Conservation (phyloP, 2,797 vertebrate species). For the Clamator glandarius region DNA sequence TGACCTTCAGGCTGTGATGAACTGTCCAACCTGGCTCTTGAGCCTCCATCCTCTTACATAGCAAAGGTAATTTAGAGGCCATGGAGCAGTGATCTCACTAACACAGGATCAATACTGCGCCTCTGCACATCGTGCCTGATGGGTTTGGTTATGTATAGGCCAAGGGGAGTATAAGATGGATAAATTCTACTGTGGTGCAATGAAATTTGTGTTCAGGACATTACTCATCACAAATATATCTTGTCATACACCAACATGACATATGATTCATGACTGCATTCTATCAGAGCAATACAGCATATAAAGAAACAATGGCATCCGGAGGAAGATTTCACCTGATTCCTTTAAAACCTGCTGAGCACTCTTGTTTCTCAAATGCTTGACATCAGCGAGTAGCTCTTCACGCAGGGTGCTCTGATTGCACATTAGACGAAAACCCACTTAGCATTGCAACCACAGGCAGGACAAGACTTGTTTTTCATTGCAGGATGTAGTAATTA, state of each 20-base stretch:
- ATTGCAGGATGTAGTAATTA: background rate
- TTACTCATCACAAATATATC: background rate
- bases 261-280: background rate
- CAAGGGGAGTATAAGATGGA: background rate
- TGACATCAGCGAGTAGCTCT: background rate
- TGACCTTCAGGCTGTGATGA: background rate
- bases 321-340: background rate
- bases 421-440: background rate
- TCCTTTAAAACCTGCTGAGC: background rate
- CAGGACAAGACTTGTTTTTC: background rate
- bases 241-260: background rate
- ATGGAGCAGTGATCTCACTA: background rate
- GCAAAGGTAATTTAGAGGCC: background rate
- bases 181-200: background rate
- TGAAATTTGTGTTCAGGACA: background rate
- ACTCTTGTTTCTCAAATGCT: background rate
- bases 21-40: background rate
- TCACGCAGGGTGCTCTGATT: background rate
- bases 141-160: background rate
- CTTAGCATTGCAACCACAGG: background rate
- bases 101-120: background rate
- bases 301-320: background rate
- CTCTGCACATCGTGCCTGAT: background rate
- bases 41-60: background rate
- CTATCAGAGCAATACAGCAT: background rate